Evolutionary conservation across 2,888 invertebrate genomes (phyloP).

Genomic region (Patella ulyssiponensis): DNA sequence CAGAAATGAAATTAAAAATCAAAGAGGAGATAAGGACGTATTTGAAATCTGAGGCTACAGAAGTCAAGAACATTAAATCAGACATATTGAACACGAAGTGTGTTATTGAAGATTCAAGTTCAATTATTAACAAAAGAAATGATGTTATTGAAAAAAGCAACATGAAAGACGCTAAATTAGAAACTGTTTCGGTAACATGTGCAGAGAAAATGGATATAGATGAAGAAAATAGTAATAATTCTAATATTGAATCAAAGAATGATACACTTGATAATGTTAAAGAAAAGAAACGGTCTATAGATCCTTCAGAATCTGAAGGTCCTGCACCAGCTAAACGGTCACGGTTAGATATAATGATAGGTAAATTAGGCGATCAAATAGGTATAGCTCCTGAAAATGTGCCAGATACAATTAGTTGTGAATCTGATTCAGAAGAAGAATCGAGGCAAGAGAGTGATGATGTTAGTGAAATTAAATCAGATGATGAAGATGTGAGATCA

Average conservation of each 20-base stretch:
- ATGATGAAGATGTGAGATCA: constrained; percentile 34
- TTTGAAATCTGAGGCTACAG: too few species aligned
- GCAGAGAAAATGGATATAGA: not conserved
- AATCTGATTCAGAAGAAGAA: constrained; percentile 47
- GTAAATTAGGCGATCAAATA: constrained; percentile 47
- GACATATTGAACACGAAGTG: too few species aligned
- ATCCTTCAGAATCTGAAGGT: constrained; percentile 30
- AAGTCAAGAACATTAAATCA: too few species aligned
- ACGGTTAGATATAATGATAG: constrained; percentile 48
- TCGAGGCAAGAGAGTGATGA: constrained; percentile 32
- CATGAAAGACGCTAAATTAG: constrained; percentile 13
- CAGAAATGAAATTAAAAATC: too few species aligned
- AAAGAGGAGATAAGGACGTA: too few species aligned
- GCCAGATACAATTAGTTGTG: constrained; percentile 30
- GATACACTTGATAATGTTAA: not conserved
- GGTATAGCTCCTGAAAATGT: constrained; percentile 45
- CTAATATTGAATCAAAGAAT: not conserved
- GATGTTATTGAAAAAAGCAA: constrained; percentile 1
- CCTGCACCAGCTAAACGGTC: constrained; percentile 51
- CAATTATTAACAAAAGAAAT: not conserved
- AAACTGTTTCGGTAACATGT: not conserved
- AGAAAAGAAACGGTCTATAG: constrained; percentile 16
- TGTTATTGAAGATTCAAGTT: too few species aligned
- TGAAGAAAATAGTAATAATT: not conserved
- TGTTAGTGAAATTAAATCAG: constrained; percentile 37